Base-by-base conservation (phyloP, 2,888 invertebrate genomes). In the Ochlodes sylvanus region DNA sequence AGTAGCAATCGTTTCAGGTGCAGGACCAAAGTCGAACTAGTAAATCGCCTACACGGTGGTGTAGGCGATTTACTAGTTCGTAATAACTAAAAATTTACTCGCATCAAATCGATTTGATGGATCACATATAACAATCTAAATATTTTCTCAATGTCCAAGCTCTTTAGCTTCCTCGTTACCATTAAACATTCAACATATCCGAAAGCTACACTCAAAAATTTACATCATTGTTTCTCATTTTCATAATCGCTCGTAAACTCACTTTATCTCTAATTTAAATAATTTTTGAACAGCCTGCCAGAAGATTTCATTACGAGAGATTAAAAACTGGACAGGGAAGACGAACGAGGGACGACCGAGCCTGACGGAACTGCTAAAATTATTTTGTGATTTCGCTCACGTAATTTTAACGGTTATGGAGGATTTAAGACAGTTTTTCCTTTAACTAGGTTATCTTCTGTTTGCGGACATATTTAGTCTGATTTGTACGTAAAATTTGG, bases 231-330 rank as follows among this genome's bases (percentile, higher is more conserved):
- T 54, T 54, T 54, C 27, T 54, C 21, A 54, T 54, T 54, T 54
- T 54, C 27, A 54, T 54, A 54, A 54, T 32, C n/a, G 27, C 32
- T 32, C 54, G 54, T 54, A 54, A 58, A 58, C 58, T 44, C 44
- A 58, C n/a, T 58, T 58, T 58, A 58, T 44, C 21, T 58, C n/a
- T 42, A 42, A 44, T 58, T 58, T 58, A 27, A 58, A 58, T 58
- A 44, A 56, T 56, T 44, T 60, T 58, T 58, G 15, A 58, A 42
- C 58, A 58, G 42, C 21, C 54, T 32, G 42, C 42, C 54, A 42
- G 54, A 67, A 61, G 67, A 67, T 67, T 67, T 67, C 67, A 67
- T 67, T 67, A 67, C 21, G 55, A 67, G 47, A 62, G 50, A 67
- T 67, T 67, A 67, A 58, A 67, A 67, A 61, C 44, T 55, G 55